Evolutionary conservation across 2,888 invertebrate genomes (phyloP), one percentile per base, ranked within the genome.

Genomic region (Nasonovia ribisnigri): DNA sequence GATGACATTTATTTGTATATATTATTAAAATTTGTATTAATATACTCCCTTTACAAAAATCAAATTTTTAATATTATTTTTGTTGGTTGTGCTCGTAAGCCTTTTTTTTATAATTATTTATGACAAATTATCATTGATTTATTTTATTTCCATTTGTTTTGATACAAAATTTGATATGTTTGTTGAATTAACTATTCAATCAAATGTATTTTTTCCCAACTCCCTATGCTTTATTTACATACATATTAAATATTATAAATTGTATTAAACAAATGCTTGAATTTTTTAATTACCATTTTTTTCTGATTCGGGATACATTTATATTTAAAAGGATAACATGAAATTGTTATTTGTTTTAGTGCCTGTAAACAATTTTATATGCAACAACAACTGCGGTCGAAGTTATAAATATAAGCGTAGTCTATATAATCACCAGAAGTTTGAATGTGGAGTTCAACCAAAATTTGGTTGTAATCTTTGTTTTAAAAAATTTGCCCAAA

Each of bases 361-460:
- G 36, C 36, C 36, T 77, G 77, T 77, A 20, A 77, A 10, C 77
- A 36, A 36, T 77, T 77, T 29, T 77, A 36, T 24, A n/a, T 88
- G 88, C 51, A 48, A 46, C 67, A 67, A 67, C 51, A 88, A 51
- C n/a, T 88, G 88, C 36, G 29, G 51, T 36, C 46, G 51, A 88
- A 88, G 36, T 51, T 88, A 88, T 51, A 88, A 88, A 88, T 51
- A 88, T 51, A 48, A 51, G 24, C 46, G 36, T 51, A 88, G n/a
- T 54, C 54, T 88, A 36, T 51, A 48, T n/a, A 88, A 88, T 88
- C 88, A 88, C 51, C 36, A 36, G 51, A 88, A 88, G 51, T 88
- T 88, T 88, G 88, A 88, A 51, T 88, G 88, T 88, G 88, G 88
- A 77, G 77, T 77, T 77, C 77, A 36, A 20, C 77, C 77, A 36